Evolutionary conservation across 2,888 invertebrate genomes (phyloP), one percentile per base, ranked within the genome.

Genomic region (Macaria liturata): DNA sequence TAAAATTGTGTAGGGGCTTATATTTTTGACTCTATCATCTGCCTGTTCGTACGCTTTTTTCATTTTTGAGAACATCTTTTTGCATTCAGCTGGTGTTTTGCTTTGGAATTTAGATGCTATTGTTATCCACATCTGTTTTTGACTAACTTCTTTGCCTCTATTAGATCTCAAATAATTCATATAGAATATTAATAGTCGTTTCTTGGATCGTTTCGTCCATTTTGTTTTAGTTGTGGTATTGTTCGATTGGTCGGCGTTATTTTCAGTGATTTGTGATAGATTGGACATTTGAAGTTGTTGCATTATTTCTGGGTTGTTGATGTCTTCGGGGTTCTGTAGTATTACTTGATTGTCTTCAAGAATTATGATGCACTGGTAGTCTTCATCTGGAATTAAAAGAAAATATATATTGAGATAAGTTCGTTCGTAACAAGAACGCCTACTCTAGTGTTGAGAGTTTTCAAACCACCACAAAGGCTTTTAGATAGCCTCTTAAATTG

Each of bases 291-390:
- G 84, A 61, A 3, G 81, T 77, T 1, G 84, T 76, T 69, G 78
- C 74, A 1, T 75, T 1, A 77, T 72, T 40, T 77, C 76, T 4
- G 71, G 9, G 39, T 56, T n/a, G 46, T 50, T 37, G 2, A 49
- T 30, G 3, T 49, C 46, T 56, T 56, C 49, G n/a, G 55, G 44
- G 42, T 56, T 49, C 32, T 46, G 47, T 20, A 43, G 70, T 61
- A 75, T 57, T 3, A 88, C 87, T 68, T 84, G 76, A 0, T 80
- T 85, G 66, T 91, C 91, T n/a, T 88, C 86, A 54, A 91, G 72
- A 0, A 91, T 88, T 9, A 91, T 90, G 30, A 91, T 88, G 67
- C 89, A 91, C 67, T 90, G 81, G 50, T 80, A 89, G 57, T 91
- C 91, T 0, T 91, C 91, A 64, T 91, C 91, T 91, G 88, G 34